phyloP scores from a whole-genome alignment of 2,888 invertebrate species.

The Thumatha senex region DNA sequence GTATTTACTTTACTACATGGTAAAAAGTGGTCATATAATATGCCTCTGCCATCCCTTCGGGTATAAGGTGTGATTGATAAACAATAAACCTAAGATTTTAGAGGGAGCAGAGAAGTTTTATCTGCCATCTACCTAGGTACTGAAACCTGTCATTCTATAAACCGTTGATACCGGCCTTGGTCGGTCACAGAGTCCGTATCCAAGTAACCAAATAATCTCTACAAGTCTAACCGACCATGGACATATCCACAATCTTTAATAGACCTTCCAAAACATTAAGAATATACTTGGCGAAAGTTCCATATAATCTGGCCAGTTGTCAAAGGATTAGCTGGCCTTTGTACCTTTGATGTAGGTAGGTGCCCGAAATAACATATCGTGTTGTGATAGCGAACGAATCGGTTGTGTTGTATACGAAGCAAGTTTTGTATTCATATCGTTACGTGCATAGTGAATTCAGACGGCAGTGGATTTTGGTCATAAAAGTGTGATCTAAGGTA shows the following conservation, averaged over 20 bases:
- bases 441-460: constrained; percentile 2
- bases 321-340: constrained; percentile 42
- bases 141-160: constrained; percentile 46
- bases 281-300: constrained; percentile 32
- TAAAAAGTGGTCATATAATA: too few relatives aligned
- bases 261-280: constrained; percentile 37
- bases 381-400: constrained; percentile 49
- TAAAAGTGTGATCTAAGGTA: background rate
- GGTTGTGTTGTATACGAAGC: constrained; percentile 52
- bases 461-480: constrained; percentile 19
- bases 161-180: constrained; percentile 52
- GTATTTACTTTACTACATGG: too few relatives aligned
- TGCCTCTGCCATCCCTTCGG: too few relatives aligned
- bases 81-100: too few relatives aligned
- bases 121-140: constrained; percentile 14
- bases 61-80: too few relatives aligned
- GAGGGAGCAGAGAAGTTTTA: too few relatives aligned
- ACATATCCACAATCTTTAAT: constrained; percentile 48
- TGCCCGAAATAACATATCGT: constrained; percentile 64
- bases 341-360: constrained; percentile 29
- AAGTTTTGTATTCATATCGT: constrained; percentile 17
- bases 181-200: constrained; percentile 56
- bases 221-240: constrained; percentile 57
- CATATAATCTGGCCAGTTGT: constrained; percentile 41
- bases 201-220: constrained; percentile 36